Percentiles rank a stretch among this genome's conserved stretches.
Evolutionary conservation across 1,140 invertebrate genomes (phyloP).

Genomic region (Limonius californicus): DNA sequence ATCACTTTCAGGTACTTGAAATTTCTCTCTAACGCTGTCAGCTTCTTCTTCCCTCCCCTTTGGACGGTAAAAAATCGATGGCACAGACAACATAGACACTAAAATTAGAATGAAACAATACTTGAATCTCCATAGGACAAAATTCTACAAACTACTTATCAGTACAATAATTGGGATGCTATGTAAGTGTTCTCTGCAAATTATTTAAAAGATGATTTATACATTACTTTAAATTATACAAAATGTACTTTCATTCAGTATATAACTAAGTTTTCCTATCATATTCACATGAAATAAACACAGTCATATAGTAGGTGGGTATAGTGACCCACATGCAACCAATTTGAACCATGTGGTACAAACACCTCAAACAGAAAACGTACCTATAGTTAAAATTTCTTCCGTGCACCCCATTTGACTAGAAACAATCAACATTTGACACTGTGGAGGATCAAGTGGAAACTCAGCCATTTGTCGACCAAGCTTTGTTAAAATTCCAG

Average conservation of each 20-base stretch:
- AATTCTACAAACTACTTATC: too few species aligned
- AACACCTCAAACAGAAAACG: too few species aligned
- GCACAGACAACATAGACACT: conserved; percentile 99
- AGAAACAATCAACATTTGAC: conserved; percentile 97
- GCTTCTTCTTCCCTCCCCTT: conserved; percentile 98
- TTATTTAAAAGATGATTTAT: too few species aligned
- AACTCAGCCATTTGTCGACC: conserved; percentile 99
- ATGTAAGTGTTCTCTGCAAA: too few species aligned
- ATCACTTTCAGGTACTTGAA: conserved; percentile 98
- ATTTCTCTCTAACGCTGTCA: conserved; percentile 94
- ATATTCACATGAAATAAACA: too few species aligned
- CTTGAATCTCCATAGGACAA: not conserved
- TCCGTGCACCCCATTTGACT: conserved; percentile 83
- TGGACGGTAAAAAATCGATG: conserved; percentile 97
- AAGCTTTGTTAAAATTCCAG: conserved; percentile 82
- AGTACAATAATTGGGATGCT: too few species aligned
- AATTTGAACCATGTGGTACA: too few species aligned
- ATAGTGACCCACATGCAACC: too few species aligned
- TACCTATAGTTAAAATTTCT: conserved; percentile 86
- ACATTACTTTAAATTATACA: too few species aligned
- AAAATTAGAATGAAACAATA: conserved; percentile 28
- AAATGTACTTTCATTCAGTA: too few species aligned
- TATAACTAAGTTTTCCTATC: too few species aligned
- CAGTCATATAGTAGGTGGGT: too few species aligned
- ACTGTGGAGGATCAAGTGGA: conserved; percentile 96